Base-by-base conservation (phyloP, 2,113 vertebrate genomes). In the Paradoxurus hermaphroditus region DNA sequence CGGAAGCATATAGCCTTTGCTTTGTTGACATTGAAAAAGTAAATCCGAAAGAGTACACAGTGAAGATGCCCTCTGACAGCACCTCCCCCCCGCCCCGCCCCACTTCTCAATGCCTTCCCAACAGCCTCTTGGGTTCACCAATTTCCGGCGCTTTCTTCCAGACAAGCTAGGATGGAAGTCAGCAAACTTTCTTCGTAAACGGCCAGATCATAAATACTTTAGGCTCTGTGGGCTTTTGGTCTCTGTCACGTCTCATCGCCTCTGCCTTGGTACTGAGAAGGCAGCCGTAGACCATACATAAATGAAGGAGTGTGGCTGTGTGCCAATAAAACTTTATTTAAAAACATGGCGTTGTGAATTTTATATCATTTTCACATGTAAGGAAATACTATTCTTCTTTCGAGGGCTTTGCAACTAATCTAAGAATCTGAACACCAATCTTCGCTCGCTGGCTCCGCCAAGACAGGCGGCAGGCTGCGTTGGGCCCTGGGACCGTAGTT, bases 251-350 rank as follows among this genome's bases (percentile, higher is more conserved):
- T 46, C 53, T 65, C 39, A 72, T 56, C 46, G 39, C n/a, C 79
- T 75, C 62, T 86, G 56, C 65, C 46, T 44, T 16, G 62, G 34
- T 46, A 29, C 36, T 87, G 36, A 73, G 53, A 84, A 85, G 75
- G 53, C 31, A 85, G 86, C 27, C 63, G 21, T 4, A 81, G 86
- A 85, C 27, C 56, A 70, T 12, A 29, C 8, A 10, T 10, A 75
- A 25, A 49, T 44, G 72, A 94, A 31, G 46, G 77, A 86, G n/a
- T 1, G 0, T 46, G 56, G 4, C 79, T 44, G 4, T 72, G 18
- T 87, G 83, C 79, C 90, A 65, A 85, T 86, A 65, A 96, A 95
- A 94, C 79, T 89, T 95, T 93, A 95, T 81, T 85, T 46, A 19
- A 70, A 63, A 65, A 70, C 44, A 68, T 1, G 46, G 67, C 34